Evolutionary conservation across 2,113 vertebrate species (phyloP).

Genomic region (Lophura nycthemera): DNA sequence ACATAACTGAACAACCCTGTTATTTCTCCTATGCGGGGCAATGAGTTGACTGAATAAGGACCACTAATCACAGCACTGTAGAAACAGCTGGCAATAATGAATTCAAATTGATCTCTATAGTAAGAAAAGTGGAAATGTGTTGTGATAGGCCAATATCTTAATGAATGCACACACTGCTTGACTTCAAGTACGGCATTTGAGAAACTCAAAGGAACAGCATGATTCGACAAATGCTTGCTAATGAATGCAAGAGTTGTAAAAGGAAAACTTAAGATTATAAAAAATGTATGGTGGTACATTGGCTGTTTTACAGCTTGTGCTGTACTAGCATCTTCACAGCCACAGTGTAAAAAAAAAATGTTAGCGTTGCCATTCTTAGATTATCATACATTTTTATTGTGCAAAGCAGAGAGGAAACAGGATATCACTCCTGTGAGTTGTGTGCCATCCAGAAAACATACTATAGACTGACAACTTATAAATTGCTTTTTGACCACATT

Average conservation of each 20-base stretch:
- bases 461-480: not conserved
- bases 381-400: not conserved
- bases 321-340: slow-evolving; percentile 8
- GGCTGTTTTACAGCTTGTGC: slow-evolving; percentile 29
- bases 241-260: not conserved
- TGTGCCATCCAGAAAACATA: not conserved
- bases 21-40: not conserved
- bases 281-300: not conserved
- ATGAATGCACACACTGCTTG: slow-evolving; percentile 22
- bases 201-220: slow-evolving; percentile 10
- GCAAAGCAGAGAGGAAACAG: not conserved
- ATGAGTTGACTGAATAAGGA: slow-evolving; percentile 56
- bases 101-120: slow-evolving; percentile 47
- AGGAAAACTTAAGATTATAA: slow-evolving; percentile 13
- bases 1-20: not conserved
- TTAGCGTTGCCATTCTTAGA: not conserved
- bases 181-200: slow-evolving; percentile 32
- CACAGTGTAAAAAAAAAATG: not conserved
- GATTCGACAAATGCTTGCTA: not conserved
- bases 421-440: not conserved
- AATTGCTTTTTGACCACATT: not conserved
- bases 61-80: not conserved
- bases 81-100: slow-evolving; percentile 60
- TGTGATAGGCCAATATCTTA: slow-evolving; percentile 29
- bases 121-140: slow-evolving; percentile 15